phyloP scores from a whole-genome alignment of 2,888 invertebrate species.

The Trachelus iudaicus region DNA sequence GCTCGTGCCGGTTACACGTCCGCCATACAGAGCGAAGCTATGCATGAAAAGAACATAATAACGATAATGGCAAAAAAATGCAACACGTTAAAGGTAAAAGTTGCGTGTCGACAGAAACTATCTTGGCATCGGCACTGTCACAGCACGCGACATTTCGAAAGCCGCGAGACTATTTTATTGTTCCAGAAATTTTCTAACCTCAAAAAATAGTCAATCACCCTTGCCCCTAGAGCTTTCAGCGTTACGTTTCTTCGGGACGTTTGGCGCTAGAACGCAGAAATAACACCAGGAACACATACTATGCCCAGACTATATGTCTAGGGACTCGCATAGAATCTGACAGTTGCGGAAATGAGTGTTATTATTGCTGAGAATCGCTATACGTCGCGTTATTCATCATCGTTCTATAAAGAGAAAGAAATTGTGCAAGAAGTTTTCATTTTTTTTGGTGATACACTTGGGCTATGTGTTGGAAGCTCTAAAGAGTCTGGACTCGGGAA shows the following conservation, averaged over 20 bases:
- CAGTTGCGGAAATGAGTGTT: background rate
- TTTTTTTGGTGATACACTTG: too few species aligned
- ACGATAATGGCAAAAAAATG: conserved; percentile 34
- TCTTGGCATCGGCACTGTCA: background rate
- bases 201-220: background rate
- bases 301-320: background rate
- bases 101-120: conserved; percentile 32
- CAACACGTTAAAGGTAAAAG: conserved; percentile 28
- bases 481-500: too few species aligned
- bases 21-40: conserved; percentile 10
- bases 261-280: background rate
- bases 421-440: background rate
- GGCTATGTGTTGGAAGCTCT: too few species aligned
- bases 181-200: background rate
- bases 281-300: background rate
- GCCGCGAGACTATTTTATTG: background rate
- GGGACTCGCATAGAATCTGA: background rate
- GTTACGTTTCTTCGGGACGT: background rate
- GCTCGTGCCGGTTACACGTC: background rate
- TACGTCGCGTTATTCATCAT: too few species aligned
- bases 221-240: background rate
- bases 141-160: background rate
- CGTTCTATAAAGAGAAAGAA: background rate
- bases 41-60: conserved; percentile 38
- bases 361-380: too few species aligned